phyloP scores from a whole-genome alignment of 2,888 invertebrate genomes.

The Morinoia aosen region DNA sequence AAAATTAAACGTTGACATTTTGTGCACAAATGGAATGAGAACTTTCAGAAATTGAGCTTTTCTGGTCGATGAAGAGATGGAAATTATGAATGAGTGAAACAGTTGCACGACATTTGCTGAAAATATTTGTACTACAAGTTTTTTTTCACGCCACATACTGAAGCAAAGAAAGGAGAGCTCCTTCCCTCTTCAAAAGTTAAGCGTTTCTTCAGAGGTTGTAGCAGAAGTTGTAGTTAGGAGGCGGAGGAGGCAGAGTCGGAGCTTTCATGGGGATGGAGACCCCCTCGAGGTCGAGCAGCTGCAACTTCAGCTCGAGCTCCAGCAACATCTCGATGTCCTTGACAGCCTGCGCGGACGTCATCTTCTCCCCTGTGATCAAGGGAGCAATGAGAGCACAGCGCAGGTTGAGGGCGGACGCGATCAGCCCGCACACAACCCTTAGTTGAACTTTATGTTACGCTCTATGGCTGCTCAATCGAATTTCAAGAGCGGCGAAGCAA shows the following conservation, averaged over 20 bases:
- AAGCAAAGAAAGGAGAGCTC: background rate
- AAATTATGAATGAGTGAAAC: background rate
- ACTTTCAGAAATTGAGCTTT: background rate
- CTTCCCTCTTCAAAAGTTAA: background rate
- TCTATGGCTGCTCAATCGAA: too few relatives aligned
- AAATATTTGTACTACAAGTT: background rate
- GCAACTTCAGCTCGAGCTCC: constrained; percentile 95
- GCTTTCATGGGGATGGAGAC: constrained; percentile 94
- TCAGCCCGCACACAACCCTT: background rate
- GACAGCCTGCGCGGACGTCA: constrained; percentile 89
- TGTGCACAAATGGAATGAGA: background rate
- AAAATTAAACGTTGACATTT: background rate
- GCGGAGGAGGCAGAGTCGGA: constrained; percentile 91
- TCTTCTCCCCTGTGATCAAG: constrained; percentile 78
- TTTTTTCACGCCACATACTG: background rate
- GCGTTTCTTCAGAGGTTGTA: constrained; percentile 47
- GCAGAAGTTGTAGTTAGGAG: constrained; percentile 90
- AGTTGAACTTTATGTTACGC: background rate
- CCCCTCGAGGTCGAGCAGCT: constrained; percentile 93
- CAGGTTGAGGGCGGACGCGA: background rate
- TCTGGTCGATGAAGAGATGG: background rate
- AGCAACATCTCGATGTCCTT: constrained; percentile 92
- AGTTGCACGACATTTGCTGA: background rate
- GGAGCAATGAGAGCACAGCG: background rate
- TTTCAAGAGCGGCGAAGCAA: too few relatives aligned